Evolutionary conservation across 2,113 vertebrate species (phyloP).

Genomic region (Zapus hudsonius): DNA sequence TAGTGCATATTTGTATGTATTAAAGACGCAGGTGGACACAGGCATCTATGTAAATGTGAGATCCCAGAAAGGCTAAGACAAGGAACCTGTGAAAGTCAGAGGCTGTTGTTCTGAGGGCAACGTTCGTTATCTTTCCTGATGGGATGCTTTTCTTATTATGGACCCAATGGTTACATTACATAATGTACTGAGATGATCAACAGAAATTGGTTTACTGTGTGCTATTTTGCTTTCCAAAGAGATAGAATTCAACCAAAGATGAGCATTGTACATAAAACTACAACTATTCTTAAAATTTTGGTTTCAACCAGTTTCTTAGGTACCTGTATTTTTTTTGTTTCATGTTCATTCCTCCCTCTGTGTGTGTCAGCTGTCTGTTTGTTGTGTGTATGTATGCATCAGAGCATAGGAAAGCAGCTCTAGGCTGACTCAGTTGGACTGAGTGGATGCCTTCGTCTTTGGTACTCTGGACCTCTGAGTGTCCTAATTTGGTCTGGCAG

Average conservation of each 20-base stretch:
- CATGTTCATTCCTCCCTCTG: rapidly evolving
- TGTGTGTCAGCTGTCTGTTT: background rate
- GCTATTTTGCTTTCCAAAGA: background rate
- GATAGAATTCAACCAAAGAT: background rate
- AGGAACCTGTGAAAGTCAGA: background rate
- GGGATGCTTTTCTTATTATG: background rate
- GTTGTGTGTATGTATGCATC: rapidly evolving
- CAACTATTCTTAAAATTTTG: background rate
- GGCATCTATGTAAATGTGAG: background rate
- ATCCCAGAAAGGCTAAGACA: background rate
- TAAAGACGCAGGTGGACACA: background rate
- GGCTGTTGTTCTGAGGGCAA: background rate
- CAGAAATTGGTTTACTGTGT: background rate
- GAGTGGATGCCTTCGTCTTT: no score
- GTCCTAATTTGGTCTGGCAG: rapidly evolving
- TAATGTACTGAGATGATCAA: background rate
- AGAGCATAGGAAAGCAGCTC: background rate
- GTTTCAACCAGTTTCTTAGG: background rate
- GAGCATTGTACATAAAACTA: background rate
- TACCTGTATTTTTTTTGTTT: background rate
- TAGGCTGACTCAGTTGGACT: background rate
- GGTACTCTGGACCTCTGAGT: background rate
- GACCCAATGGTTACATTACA: background rate
- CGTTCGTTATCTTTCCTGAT: background rate
- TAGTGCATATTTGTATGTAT: no score